phyloP scores from a whole-genome alignment of 2,888 invertebrate species.

The Empis stercorea region DNA sequence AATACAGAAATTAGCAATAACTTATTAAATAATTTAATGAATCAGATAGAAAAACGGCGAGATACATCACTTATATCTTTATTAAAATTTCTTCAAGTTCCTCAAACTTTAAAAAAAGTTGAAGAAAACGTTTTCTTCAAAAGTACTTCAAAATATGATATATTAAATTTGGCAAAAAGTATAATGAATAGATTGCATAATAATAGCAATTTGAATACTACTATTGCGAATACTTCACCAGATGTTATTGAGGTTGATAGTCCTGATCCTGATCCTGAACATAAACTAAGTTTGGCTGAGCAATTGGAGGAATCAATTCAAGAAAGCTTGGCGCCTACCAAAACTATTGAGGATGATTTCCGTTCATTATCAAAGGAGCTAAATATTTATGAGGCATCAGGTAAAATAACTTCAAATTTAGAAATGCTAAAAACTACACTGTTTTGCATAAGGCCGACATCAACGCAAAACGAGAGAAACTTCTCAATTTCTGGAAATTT shows the following conservation, averaged over 20 bases:
- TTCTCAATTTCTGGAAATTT: too few species aligned
- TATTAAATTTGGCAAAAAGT: background rate
- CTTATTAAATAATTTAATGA: too few species aligned
- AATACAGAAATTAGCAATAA: too few species aligned
- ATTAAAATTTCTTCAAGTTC: too few species aligned
- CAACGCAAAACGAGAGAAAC: too few species aligned
- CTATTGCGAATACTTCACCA: background rate
- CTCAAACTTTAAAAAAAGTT: too few species aligned
- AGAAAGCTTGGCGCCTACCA: background rate
- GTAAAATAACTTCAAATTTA: too few species aligned
- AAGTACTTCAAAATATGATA: constrained; percentile 3
- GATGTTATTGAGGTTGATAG: background rate
- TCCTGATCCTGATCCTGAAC: background rate
- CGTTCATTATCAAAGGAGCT: background rate
- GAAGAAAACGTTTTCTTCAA: too few species aligned
- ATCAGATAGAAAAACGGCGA: too few species aligned
- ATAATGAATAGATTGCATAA: background rate
- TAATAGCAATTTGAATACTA: background rate
- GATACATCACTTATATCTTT: too few species aligned
- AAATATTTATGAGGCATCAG: background rate
- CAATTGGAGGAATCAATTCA: background rate
- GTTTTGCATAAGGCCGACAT: too few species aligned
- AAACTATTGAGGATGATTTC: background rate
- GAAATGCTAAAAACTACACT: too few species aligned
- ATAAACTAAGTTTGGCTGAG: background rate